Base-by-base conservation (phyloP, 1,140 invertebrate genomes). In the Drosophila micromelanica region DNA sequence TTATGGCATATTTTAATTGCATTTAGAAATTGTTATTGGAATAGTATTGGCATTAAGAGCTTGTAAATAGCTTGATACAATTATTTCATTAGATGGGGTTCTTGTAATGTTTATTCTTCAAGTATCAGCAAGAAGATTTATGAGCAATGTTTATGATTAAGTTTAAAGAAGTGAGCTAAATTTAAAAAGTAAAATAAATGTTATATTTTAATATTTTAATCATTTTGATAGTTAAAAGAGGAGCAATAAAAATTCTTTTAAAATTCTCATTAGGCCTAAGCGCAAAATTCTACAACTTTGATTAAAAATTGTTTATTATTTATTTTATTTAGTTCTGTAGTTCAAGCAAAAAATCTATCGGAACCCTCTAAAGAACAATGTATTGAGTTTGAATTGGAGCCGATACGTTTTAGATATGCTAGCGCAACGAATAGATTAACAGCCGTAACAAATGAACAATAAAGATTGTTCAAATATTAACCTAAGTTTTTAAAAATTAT, bases 1-100 rank as follows among this genome's bases (percentile, higher is more conserved):
- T 86, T 87, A 86, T 86, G 82, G 82, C 82, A 87, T 82, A 81
- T 81, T 86, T 87, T 85, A 77, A 85, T 74, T 81, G 48, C 63
- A 59, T 62, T 73, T 67, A 52, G 70, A 73, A 73, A 73, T 73
- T 59, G 63, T 15, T 60, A 68, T 73, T 76, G 73, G 59, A 64
- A 84, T 85, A 70, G 73, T 80, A 84, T 85, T 60, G 80, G 82
- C 73, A 86, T 87, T 86, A 82, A 76, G 71, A 54, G 74, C 81
- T 87, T 87, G 81, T 86, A 86, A 86, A 86, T 86, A 86, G 75
- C 72, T 72, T 8, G 20, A 35, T 45, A 78, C 82, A 86, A 86
- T 86, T 86, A 86, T 78, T 86, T 76, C 81, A 86, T 86, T 86
- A 86, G 75, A 73, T 60, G 70, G 23, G 63, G 12, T 35, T 60